Conservation (phyloP, 2,797 vertebrate genomes). For the Siniperca undulata region DNA sequence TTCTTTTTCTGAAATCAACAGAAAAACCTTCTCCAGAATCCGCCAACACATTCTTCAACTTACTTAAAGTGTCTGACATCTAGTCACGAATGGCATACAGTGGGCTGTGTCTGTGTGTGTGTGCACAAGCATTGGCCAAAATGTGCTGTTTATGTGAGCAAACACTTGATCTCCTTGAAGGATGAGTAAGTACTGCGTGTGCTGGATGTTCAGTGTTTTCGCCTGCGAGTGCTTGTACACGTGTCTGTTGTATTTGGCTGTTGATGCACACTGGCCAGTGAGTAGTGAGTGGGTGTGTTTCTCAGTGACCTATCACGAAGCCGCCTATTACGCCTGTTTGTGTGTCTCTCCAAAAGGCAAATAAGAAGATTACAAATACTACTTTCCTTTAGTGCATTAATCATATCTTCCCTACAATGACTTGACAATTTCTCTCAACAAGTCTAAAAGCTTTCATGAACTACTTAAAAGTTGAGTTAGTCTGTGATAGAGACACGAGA, state of each 20-base stretch:
- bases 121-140: neutral
- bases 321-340: slow-evolving; percentile 45
- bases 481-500: neutral
- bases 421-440: slow-evolving; percentile 9
- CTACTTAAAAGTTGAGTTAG: neutral
- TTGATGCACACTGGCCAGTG: slow-evolving; percentile 26
- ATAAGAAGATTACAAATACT: neutral
- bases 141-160: slow-evolving; percentile 22
- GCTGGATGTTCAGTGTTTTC: slow-evolving; percentile 27
- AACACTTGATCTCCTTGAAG: slow-evolving; percentile 28
- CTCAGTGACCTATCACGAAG: slow-evolving; percentile 65
- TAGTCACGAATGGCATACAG: slow-evolving; percentile 51
- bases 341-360: slow-evolving; percentile 27
- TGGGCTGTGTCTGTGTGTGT: slow-evolving; percentile 17
- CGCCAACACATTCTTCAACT: slow-evolving; percentile 58
- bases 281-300: slow-evolving; percentile 67
- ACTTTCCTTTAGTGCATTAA: neutral
- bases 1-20: slow-evolving; percentile 24
- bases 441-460: slow-evolving; percentile 12
- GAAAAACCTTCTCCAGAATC: slow-evolving; percentile 47
- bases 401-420: neutral
- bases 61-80: slow-evolving; percentile 43
- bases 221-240: slow-evolving; percentile 3
- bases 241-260: slow-evolving; percentile 33
- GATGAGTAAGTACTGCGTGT: slow-evolving; percentile 28